Evolutionary conservation across 2,113 vertebrate species (phyloP), one percentile per base, ranked within the genome.

Genomic region (Crotalus helleri): DNA sequence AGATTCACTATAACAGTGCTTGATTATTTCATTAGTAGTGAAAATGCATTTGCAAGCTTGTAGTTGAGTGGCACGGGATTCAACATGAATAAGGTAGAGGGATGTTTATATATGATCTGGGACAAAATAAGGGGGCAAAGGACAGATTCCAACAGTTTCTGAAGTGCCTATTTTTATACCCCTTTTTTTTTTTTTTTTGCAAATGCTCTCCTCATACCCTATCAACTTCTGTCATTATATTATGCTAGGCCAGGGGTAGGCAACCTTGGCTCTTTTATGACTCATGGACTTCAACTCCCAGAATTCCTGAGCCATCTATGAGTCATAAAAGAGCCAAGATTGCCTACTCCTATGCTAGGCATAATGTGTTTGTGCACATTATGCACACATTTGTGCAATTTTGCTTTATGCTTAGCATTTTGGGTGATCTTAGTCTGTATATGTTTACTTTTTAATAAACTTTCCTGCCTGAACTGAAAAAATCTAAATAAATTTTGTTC

Each of bases 1-100:
- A 94, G 49, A 53, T 95, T 87, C 88, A 89, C 85, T 8, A 1
- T 58, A 92, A 55, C 90, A 94, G 61, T 94, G 95, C 44, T 91
- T 95, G 95, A 92, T 90, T 92, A 69, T 85, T 46, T 90, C 69
- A 59, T 92, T 74, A 89, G 17, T 23, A 74, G 85, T 61, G 89
- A 91, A 89, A 93, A 23, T 94, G 53, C 91, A n/a, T 85, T 54
- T 94, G 91, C 46, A 58, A 58, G 85, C 51, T 58, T 55, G 19
- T 51, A 26, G 19, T 4, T 13, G 12, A 59, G 44, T 24, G 15
- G 88, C 53, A 33, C 24, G 44, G 33, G 29, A 26, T 1, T 11
- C 55, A 39, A 17, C 3, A 13, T 58, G 57, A 59, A 15, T 23
- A 51, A 39, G 5, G 9, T 87, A 49, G 59, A 15, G 44, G n/a